Conservation (phyloP, 2,113 vertebrate genomes). For the Leuciscus idus region DNA sequence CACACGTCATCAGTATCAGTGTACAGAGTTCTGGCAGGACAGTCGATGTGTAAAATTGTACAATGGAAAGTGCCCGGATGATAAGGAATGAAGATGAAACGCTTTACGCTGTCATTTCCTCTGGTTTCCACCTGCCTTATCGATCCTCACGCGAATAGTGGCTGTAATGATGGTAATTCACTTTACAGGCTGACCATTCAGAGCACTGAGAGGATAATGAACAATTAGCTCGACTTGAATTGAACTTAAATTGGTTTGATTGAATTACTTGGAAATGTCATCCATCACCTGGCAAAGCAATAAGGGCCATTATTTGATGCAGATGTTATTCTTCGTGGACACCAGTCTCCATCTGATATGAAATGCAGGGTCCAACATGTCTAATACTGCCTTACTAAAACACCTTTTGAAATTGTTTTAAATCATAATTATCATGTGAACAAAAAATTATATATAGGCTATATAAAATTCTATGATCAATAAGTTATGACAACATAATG, state of each 20-base stretch:
- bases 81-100: slow-evolving; percentile 52
- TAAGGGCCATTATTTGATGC: slow-evolving; percentile 50
- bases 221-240: slow-evolving; percentile 54
- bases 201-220: slow-evolving; percentile 53
- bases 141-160: slow-evolving; percentile 53
- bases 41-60: slow-evolving; percentile 12
- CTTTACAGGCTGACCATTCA: slow-evolving; percentile 44
- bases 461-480: no score
- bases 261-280: slow-evolving; percentile 60
- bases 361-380: slow-evolving; percentile 20
- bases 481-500: no score
- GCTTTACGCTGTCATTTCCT: slow-evolving; percentile 47
- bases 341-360: slow-evolving; percentile 41
- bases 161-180: slow-evolving; percentile 54
- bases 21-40: background rate
- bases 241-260: slow-evolving; percentile 57
- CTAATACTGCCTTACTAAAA: slow-evolving; percentile 13
- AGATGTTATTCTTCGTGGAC: slow-evolving; percentile 42
- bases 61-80: slow-evolving; percentile 43
- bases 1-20: background rate
- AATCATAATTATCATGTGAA: background rate
- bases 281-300: slow-evolving; percentile 56
- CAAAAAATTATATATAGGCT: background rate
- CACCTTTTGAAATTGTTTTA: background rate
- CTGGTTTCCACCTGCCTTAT: slow-evolving; percentile 54